phyloP scores from a whole-genome alignment of 1,140 invertebrate species.

The Penaeus indicus region DNA sequence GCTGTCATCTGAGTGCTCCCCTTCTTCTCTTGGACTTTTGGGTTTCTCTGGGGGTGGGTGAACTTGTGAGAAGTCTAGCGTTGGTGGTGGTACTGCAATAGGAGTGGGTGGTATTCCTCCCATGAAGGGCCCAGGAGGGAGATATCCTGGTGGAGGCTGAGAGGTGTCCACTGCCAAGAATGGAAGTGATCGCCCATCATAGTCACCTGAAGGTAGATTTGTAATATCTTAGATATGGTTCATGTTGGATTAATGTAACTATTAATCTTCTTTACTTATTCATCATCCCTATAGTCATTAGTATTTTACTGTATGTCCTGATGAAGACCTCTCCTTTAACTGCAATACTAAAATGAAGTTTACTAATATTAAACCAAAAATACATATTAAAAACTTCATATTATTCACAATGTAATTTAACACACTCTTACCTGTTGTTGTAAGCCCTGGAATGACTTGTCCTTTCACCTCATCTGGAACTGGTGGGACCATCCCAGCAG shows the following conservation, averaged over 20 bases:
- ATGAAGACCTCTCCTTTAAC: too few relatives aligned
- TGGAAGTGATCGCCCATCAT: constrained; percentile 65
- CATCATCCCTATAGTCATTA: too few relatives aligned
- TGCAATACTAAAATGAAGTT: too few relatives aligned
- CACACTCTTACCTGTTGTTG: constrained; percentile 23
- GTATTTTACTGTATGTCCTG: too few relatives aligned
- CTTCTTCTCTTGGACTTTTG: constrained; percentile 67
- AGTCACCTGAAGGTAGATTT: constrained; percentile 50
- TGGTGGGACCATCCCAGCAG: constrained; percentile 42
- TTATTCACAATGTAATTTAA: too few relatives aligned
- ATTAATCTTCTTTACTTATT: too few relatives aligned
- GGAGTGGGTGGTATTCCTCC: constrained; percentile 52
- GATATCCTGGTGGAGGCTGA: constrained; percentile 75
- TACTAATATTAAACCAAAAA: too few relatives aligned
- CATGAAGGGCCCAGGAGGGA: constrained; percentile 67
- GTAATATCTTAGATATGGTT: background rate
- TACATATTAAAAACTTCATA: too few relatives aligned
- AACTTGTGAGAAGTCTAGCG: constrained; percentile 55
- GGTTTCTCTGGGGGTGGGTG: constrained; percentile 67
- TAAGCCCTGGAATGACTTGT: constrained; percentile 42
- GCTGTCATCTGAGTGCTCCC: constrained; percentile 65
- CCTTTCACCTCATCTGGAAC: constrained; percentile 51
- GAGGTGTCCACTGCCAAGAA: constrained; percentile 72
- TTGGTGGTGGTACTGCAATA: constrained; percentile 57
- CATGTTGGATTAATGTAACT: too few relatives aligned